phyloP scores from a whole-genome alignment of 2,888 invertebrate species.

The Stegophylla sp. region DNA sequence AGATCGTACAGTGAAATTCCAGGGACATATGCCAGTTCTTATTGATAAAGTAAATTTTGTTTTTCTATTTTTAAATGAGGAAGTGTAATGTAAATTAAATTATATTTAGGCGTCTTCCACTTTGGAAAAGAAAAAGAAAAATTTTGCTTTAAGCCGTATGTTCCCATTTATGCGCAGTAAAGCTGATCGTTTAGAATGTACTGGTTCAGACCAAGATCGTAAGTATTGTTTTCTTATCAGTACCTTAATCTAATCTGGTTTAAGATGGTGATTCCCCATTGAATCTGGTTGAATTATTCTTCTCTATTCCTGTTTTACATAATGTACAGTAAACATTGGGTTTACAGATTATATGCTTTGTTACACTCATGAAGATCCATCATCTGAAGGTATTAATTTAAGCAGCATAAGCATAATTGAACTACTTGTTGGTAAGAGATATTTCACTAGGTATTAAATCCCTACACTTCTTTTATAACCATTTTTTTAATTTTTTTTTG shows the following conservation, averaged over 20 bases:
- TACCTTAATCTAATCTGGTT: constrained; percentile 32
- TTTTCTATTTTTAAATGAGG: not conserved
- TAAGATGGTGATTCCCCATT: constrained; percentile 38
- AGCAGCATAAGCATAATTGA: constrained; percentile 64
- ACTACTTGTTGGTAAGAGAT: constrained; percentile 63
- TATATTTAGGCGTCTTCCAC: constrained; percentile 80
- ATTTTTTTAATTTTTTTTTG: constrained; percentile 20
- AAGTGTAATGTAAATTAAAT: not conserved
- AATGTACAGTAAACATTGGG: constrained; percentile 54
- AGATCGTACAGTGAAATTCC: constrained; percentile 97
- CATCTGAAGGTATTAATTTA: constrained; percentile 79
- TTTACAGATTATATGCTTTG: constrained; percentile 88
- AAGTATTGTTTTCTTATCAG: constrained; percentile 27
- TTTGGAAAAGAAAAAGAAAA: constrained; percentile 95
- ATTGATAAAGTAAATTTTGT: constrained; percentile 67
- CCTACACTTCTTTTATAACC: constrained; percentile 32
- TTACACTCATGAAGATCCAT: constrained; percentile 90
- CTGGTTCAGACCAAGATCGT: constrained; percentile 79
- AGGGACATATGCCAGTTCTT: constrained; percentile 81
- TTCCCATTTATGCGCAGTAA: constrained; percentile 99
- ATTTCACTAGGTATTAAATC: constrained; percentile 49
- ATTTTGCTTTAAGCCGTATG: constrained; percentile 96
- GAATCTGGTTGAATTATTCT: constrained; percentile 50
- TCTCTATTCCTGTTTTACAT: constrained; percentile 49
- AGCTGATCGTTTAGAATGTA: constrained; percentile 91